Conservation (phyloP, 1,140 invertebrate species). For the Sinella curviseta region DNA sequence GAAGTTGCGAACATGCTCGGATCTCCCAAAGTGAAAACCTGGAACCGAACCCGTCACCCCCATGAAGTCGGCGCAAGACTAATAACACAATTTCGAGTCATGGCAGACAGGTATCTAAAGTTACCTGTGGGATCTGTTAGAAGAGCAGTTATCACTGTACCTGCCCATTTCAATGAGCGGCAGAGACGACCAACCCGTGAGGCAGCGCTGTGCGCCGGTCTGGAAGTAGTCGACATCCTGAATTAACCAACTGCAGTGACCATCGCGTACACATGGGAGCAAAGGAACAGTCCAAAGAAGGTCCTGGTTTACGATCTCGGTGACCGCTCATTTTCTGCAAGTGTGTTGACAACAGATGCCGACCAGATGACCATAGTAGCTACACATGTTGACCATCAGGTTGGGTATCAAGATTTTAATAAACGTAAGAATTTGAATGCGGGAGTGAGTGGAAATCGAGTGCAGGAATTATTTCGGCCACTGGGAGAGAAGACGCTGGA, state of each 20-base stretch:
- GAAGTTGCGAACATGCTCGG: constrained; percentile 64
- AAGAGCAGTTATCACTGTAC: neutral
- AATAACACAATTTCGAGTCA: neutral
- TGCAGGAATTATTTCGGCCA: no score
- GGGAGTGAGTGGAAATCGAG: no score
- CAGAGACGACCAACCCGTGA: neutral
- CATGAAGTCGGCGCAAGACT: neutral
- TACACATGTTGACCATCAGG: no score
- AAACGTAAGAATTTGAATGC: no score
- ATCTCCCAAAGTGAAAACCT: no score
- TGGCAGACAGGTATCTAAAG: neutral
- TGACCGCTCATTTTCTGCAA: neutral
- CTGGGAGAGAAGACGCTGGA: no score
- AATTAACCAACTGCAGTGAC: neutral
- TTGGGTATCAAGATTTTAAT: no score
- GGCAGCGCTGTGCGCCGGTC: no score
- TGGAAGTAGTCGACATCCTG: neutral
- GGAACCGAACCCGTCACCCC: neutral
- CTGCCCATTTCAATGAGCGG: neutral
- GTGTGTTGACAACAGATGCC: no score
- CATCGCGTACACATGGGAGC: neutral
- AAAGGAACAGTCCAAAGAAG: neutral
- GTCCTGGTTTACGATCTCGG: neutral
- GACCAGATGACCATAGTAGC: no score
- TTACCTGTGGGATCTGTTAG: neutral